Evolutionary conservation across 53 echinoderm and acorn worm genomes (phyloP), one percentile per base, ranked within the genome.

Genomic region (Paracentrotus lividus): DNA sequence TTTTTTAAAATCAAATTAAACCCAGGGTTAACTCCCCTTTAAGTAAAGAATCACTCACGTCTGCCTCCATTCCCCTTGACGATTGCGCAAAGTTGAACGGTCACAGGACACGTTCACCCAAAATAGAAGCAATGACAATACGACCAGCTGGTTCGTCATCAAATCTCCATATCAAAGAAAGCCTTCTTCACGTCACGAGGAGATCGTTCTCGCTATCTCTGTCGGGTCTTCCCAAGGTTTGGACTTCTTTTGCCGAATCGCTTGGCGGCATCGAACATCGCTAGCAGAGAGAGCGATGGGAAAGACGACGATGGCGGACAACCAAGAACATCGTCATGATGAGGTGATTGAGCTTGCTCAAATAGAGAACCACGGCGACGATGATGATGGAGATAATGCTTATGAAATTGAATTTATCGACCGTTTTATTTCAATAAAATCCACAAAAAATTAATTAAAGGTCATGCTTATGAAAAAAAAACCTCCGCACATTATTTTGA

Each of bases 41-140:
- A 2, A 1, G 7, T 8, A 55, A 0, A 26, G 38, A 38, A n/a
- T 69, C 18, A 40, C 95, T 95, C 59, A 95, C 95, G 34, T 95
- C 95, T 93, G 93, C 60, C 94, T 93, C 88, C 95, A 96, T 94
- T 94, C 54, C 96, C 97, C n/a, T 96, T 85, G 18, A 95, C 96
- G 49, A 98, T 92, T 21, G 98, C 96, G 98, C 98, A 77, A 98
- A 98, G 88, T 98, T 98, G 96, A 44, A 96, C 96, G 54, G 98
- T 98, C 29, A 98, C 96, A 1, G 98, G 98, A 27, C 95, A 95
- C 0, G 98, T 92, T 96, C 77, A 95, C 98, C 96, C 38, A 98
- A 98, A 15, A 98, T n/a, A n/a, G n/a, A 88, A 23, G 92, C 96
- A 65, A 98, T 95, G 23, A 96, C 98, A 86, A 98, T 85, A 77